Conservation (phyloP, 2,888 invertebrate genomes). For the Macaria liturata region DNA sequence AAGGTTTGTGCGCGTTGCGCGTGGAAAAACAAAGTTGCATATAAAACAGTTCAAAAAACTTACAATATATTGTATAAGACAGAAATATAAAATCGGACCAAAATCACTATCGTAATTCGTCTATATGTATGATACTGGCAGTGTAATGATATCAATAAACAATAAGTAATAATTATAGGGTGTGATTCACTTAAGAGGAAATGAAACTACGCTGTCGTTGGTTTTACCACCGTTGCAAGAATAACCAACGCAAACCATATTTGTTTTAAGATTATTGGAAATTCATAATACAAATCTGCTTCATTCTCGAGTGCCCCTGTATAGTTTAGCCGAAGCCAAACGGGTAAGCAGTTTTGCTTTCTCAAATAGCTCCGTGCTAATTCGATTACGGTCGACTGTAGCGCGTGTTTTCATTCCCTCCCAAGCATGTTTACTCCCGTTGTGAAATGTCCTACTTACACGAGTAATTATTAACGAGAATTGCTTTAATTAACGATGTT, state of each 20-base stretch:
- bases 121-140: slow-evolving; percentile 79
- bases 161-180: slow-evolving; percentile 51
- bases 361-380: background rate
- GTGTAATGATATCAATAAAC: slow-evolving; percentile 73
- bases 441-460: slow-evolving; percentile 72
- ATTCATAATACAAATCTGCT: too few relatives aligned
- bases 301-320: too few relatives aligned
- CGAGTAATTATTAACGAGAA: slow-evolving; percentile 75
- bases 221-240: too few relatives aligned
- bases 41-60: slow-evolving; percentile 76
- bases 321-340: too few relatives aligned
- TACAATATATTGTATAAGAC: slow-evolving; percentile 77
- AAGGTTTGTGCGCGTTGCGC: slow-evolving; percentile 41
- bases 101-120: slow-evolving; percentile 74
- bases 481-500: slow-evolving; percentile 76
- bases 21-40: slow-evolving; percentile 49
- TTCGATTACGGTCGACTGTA: slow-evolving; percentile 23
- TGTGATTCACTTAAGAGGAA: slow-evolving; percentile 6
- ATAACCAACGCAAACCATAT: too few relatives aligned
- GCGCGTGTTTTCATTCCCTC: slow-evolving; percentile 14
- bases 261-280: too few relatives aligned
- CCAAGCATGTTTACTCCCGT: slow-evolving; percentile 7
- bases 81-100: slow-evolving; percentile 81
- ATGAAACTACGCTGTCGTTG: slow-evolving; percentile 37
- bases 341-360: background rate